Evolutionary conservation across 2,797 vertebrate genomes (phyloP).

Genomic region (Periophthalmus magnuspinnatus): DNA sequence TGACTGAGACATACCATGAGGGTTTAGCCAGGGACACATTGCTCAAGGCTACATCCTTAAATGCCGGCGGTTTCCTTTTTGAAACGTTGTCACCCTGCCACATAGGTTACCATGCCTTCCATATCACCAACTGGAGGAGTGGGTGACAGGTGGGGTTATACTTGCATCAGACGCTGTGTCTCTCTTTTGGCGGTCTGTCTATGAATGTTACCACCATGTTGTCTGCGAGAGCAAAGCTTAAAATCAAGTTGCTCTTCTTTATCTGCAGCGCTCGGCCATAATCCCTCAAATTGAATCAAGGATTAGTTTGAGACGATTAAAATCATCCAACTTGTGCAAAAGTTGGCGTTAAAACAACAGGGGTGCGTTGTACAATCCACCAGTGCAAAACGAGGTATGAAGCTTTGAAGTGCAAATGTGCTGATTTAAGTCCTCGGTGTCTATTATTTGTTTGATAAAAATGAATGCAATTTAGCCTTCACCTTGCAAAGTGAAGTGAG

Average conservation of each 20-base stretch:
- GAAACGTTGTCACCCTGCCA: constrained; percentile 35
- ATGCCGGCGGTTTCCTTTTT: constrained; percentile 19
- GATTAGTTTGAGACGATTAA: constrained; percentile 63
- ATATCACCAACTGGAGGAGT: background rate
- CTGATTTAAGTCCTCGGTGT: background rate
- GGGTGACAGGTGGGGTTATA: constrained; percentile 25
- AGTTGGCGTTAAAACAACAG: constrained; percentile 39
- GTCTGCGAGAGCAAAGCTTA: constrained; percentile 25
- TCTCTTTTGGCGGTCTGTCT: constrained; percentile 9
- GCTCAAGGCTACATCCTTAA: constrained; percentile 38
- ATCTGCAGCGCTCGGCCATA: constrained; percentile 43
- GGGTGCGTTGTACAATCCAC: constrained; percentile 12
- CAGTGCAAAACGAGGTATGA: background rate
- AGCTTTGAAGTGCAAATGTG: constrained; percentile 6
- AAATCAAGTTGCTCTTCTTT: constrained; percentile 45
- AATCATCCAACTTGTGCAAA: constrained; percentile 47
- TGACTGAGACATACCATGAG: constrained; percentile 41
- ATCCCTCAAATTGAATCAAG: constrained; percentile 63
- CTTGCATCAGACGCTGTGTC: background rate
- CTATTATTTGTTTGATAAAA: constrained; percentile 11
- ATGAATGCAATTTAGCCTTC: constrained; percentile 7
- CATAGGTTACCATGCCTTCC: constrained; percentile 22
- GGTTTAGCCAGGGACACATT: constrained; percentile 10
- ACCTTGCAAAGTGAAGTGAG: constrained; percentile 20
- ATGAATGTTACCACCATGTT: constrained; percentile 11